These are phyloP conservation scores for Pogonus chalceus DNA, from an alignment of 1,140 invertebrate species.

Conservation along the genomic window DNA sequence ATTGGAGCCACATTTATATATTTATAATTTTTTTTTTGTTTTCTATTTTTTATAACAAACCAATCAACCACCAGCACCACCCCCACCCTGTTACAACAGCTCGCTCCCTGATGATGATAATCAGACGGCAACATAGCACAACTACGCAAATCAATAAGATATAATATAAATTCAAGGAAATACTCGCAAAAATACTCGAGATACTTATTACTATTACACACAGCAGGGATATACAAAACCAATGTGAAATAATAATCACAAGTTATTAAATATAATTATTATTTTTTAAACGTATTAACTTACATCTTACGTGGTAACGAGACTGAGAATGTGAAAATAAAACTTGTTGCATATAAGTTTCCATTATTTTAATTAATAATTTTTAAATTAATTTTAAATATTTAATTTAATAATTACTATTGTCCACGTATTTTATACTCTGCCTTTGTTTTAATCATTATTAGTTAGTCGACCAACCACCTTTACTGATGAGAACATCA, in stretches of 20 bases:
- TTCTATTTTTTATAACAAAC: too few species aligned
- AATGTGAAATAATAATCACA: neutral
- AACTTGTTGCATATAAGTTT: neutral
- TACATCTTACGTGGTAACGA: neutral
- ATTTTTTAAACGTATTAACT: too few species aligned
- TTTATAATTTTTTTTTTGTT: too few species aligned
- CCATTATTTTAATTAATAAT: neutral
- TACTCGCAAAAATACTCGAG: neutral
- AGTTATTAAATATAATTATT: neutral
- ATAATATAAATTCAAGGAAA: neutral
- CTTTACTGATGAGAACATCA: too few species aligned
- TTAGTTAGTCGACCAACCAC: too few species aligned
- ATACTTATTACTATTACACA: neutral
- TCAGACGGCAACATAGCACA: neutral
- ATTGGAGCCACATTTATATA: too few species aligned
- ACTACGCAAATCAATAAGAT: conserved; percentile 4
- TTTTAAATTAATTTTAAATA: neutral
- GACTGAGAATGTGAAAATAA: neutral
- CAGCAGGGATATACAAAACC: neutral
- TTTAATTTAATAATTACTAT: neutral
- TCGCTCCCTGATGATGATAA: neutral
- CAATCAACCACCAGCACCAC: too few species aligned
- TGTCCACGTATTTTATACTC: too few species aligned
- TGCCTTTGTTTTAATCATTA: too few species aligned
- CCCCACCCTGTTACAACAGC: neutral